Base-by-base conservation (phyloP, 2,888 invertebrate species). In the Apodemia mormo region DNA sequence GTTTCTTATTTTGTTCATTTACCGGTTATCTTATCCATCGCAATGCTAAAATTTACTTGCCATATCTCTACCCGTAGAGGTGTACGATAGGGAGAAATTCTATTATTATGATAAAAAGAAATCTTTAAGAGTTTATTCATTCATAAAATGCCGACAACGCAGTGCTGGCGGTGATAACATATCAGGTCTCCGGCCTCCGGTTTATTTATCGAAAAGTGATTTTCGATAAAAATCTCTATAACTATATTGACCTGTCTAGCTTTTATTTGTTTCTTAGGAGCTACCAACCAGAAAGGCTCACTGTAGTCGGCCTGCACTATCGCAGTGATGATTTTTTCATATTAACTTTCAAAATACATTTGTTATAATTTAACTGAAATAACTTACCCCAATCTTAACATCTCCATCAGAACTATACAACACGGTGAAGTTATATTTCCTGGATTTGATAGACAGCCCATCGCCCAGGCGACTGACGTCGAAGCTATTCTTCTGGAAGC, bases 401-500 rank as follows among this genome's bases (percentile, higher is more conserved):
- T 95, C 95, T 2, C 95, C 95, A 69, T 95, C 94, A 4, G 93
- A 92, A 79, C 95, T 96, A 89, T 96, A 96, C 2, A 95, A 93
- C 1, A 97, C 94, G 89, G 96, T 96, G 82, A 97, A 97, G 69
- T 96, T 96, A 78, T 96, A 96, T 70, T 94, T 94, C 72, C 95
- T 94, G 0, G 96, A 96, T 30, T 95, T 94, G 72, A 97, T 95
- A 1, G 96, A 88, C 0, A 97, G 86, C 0, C 95, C 95, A 70
- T 96, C 94, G 0, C 97, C 97, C 0, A 96, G 90, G 68, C 94
- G 94, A 9, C 95, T 94, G 2, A 97, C 94, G 0, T 95, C 94
- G 82, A 96, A 97, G 68, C 94, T 94, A 78, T 94, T 91, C 82
- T 90, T 94, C 83, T 94, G 94, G 82, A 88, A 94, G 76, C 94